phyloP scores from a whole-genome alignment of 1,140 invertebrate genomes.

The Cherax destructor region DNA sequence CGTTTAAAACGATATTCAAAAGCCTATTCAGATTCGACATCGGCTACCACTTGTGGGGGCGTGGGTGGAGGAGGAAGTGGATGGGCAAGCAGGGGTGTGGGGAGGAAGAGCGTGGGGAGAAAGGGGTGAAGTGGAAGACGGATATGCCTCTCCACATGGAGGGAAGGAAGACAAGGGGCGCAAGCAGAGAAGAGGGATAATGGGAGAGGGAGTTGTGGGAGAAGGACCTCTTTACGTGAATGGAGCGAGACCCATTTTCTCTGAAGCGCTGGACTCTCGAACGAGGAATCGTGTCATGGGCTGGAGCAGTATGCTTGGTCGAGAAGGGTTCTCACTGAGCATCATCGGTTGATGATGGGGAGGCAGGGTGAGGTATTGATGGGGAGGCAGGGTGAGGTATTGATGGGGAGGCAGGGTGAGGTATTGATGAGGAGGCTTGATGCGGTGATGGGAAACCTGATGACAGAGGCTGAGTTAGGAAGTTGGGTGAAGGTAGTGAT shows the following conservation, averaged over 20 bases:
- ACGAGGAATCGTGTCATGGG: no score
- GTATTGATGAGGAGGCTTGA: background rate
- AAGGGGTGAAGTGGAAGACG: background rate
- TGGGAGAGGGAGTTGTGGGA: no score
- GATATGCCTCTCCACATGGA: no score
- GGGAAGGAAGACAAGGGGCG: background rate
- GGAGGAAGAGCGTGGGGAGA: background rate
- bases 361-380: background rate
- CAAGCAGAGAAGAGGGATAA: background rate
- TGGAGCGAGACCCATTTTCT: no score
- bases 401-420: background rate
- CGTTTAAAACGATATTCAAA: background rate
- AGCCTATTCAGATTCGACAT: background rate
- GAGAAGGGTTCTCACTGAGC: no score
- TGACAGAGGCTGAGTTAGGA: no score
- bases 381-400: background rate
- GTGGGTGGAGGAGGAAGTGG: no score
- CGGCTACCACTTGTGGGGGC: background rate
- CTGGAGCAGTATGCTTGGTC: no score
- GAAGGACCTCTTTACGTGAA: no score
- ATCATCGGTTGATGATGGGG: background rate
- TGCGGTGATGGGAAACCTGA: background rate
- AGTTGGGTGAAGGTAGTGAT: no score
- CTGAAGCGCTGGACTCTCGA: no score
- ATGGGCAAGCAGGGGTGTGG: background rate